phyloP scores from a whole-genome alignment of 2,797 vertebrate genomes.

The Alfaro cultratus region DNA sequence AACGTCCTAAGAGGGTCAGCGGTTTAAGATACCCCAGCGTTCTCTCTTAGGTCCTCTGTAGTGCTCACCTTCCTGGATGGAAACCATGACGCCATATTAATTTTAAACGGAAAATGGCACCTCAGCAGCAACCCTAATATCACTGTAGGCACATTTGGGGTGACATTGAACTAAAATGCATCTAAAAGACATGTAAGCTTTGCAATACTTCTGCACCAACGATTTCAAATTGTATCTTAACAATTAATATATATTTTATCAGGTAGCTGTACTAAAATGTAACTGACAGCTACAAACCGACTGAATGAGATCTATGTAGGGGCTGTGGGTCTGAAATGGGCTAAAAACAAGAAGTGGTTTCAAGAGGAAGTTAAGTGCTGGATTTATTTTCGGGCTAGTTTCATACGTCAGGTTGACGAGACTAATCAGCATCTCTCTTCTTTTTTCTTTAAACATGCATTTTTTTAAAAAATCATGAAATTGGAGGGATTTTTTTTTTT shows the following conservation, averaged over 20 bases:
- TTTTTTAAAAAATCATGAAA: neutral
- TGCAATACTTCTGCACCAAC: neutral
- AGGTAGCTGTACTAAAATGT: neutral
- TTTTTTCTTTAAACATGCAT: too few relatives aligned
- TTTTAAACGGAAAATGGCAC: neutral
- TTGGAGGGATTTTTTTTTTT: neutral
- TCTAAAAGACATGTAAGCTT: slow-evolving; percentile 3
- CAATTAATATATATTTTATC: neutral
- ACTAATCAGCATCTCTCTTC: neutral
- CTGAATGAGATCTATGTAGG: neutral
- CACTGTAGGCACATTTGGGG: neutral
- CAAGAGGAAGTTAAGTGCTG: neutral
- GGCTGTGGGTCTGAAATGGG: neutral
- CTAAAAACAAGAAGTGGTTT: slow-evolving; percentile 6
- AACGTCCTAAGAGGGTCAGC: neutral
- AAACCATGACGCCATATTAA: neutral
- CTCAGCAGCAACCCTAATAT: neutral
- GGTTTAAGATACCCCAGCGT: neutral
- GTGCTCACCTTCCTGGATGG: neutral
- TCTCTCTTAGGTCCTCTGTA: neutral
- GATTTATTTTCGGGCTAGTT: slow-evolving; percentile 3
- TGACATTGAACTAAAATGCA: neutral
- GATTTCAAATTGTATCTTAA: slow-evolving; percentile 2
- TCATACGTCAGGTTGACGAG: slow-evolving; percentile 7
- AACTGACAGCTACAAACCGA: neutral